Evolutionary conservation across 1,140 invertebrate genomes (phyloP).

Genomic region (Diabrotica undecimpunctata): DNA sequence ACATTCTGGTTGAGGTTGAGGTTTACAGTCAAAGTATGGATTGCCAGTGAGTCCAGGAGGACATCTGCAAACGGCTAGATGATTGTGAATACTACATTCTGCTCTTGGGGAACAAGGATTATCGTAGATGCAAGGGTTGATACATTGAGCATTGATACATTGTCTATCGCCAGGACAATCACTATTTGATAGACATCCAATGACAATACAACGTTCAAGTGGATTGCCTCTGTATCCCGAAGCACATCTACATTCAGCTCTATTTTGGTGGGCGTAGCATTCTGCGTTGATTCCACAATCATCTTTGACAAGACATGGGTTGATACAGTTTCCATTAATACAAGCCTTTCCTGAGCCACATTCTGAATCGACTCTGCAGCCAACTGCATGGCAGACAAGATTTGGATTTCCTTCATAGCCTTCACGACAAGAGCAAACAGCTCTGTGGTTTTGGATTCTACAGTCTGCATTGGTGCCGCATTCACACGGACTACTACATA

Average conservation of each 20-base stretch:
- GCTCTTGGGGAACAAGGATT: slow-evolving; percentile 74
- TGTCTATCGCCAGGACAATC: slow-evolving; percentile 82
- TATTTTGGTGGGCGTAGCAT: slow-evolving; percentile 72
- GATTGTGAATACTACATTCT: slow-evolving; percentile 76
- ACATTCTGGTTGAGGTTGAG: slow-evolving; percentile 71
- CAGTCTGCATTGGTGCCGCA: slow-evolving; percentile 84
- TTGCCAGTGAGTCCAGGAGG: slow-evolving; percentile 68
- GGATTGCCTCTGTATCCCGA: slow-evolving; percentile 80
- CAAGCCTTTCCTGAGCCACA: slow-evolving; percentile 77
- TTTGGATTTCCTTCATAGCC: slow-evolving; percentile 84
- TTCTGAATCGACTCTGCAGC: slow-evolving; percentile 74
- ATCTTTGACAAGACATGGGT: slow-evolving; percentile 73
- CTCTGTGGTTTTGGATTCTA: slow-evolving; percentile 75
- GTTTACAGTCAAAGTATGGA: slow-evolving; percentile 74
- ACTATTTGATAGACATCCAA: slow-evolving; percentile 84
- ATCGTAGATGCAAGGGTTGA: slow-evolving; percentile 76
- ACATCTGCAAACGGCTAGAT: slow-evolving; percentile 80
- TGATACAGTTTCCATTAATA: slow-evolving; percentile 78
- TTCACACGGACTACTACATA: slow-evolving; percentile 82
- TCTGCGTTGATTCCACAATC: slow-evolving; percentile 82
- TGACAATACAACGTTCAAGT: slow-evolving; percentile 67
- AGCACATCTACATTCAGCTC: slow-evolving; percentile 73
- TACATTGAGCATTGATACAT: slow-evolving; percentile 82
- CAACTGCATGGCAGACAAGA: slow-evolving; percentile 69
- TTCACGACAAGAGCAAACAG: slow-evolving; percentile 78